These are phyloP conservation scores for Enteromius thamalakanensis DNA, from an alignment of 2,797 vertebrate species.

Conservation along the genomic window DNA sequence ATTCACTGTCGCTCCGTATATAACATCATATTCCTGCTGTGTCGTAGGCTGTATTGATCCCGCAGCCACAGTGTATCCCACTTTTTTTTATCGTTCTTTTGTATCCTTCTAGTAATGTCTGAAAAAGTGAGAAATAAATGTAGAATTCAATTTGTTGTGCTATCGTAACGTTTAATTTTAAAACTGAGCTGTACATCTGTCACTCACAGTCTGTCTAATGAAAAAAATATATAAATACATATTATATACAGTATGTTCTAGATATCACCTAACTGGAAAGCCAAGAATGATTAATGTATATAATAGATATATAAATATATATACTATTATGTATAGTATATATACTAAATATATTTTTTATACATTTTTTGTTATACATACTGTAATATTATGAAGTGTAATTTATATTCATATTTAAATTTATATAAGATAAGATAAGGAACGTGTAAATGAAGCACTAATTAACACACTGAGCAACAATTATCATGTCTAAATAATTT, in stretches of 20 bases:
- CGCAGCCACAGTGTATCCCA: neutral
- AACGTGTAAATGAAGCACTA: too few relatives aligned
- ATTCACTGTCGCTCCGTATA: neutral
- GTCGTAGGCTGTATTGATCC: slow-evolving; percentile 2
- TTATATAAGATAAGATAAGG: too few relatives aligned
- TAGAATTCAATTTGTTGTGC: neutral
- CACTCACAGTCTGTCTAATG: neutral
- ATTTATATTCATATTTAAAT: too few relatives aligned
- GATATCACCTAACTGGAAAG: neutral
- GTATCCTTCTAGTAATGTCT: neutral
- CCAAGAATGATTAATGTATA: too few relatives aligned
- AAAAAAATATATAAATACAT: neutral
- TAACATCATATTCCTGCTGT: slow-evolving; percentile 29
- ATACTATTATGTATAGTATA: too few relatives aligned
- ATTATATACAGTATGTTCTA: neutral
- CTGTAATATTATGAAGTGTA: too few relatives aligned
- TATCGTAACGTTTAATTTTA: neutral
- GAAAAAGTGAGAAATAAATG: neutral
- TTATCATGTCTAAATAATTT: too few relatives aligned
- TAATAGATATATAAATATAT: too few relatives aligned
- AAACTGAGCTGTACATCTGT: neutral
- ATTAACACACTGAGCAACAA: too few relatives aligned
- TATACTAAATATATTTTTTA: too few relatives aligned
- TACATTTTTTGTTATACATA: too few relatives aligned
- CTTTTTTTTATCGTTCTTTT: neutral